Evolutionary conservation across 2,797 vertebrate genomes (phyloP).

Genomic region (Gallinago nigripennis): DNA sequence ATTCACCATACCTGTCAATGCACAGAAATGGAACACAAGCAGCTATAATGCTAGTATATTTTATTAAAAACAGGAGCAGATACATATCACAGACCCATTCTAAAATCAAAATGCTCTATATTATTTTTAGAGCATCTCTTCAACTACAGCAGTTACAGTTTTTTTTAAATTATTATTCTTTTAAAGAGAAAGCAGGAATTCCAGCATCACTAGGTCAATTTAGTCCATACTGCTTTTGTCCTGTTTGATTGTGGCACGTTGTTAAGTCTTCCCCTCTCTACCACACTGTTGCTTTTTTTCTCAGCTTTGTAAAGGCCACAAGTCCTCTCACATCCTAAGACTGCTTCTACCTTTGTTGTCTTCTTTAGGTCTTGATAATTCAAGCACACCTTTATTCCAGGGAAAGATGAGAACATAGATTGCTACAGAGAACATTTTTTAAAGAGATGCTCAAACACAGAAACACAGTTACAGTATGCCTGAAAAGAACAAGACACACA

Average conservation of each 20-base stretch:
- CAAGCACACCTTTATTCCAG: not conserved
- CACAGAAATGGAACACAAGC: not conserved
- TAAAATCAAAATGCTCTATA: not conserved
- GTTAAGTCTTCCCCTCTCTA: not conserved
- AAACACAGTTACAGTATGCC: not conserved
- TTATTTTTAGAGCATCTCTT: not conserved
- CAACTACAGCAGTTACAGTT: not conserved
- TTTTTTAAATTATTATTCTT: not conserved
- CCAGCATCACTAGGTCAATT: not conserved
- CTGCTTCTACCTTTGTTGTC: not conserved
- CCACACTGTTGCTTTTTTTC: not conserved
- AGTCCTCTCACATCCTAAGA: not conserved
- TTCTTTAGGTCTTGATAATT: not conserved
- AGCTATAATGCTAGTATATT: not conserved
- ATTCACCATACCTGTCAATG: conserved; percentile 87
- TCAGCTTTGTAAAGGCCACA: not conserved
- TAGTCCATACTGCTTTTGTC: not conserved
- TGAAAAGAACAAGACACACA: not conserved
- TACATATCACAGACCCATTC: not conserved
- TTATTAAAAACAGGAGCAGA: not conserved
- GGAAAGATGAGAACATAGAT: not conserved
- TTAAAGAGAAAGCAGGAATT: not conserved
- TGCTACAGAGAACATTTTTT: not conserved
- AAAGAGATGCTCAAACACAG: not conserved
- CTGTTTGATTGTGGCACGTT: not conserved